Percentiles rank a stretch among this genome's conserved stretches.
These are phyloP conservation scores for Ylistrum balloti DNA, from an alignment of 1,140 invertebrate species.

Conservation along the genomic window DNA sequence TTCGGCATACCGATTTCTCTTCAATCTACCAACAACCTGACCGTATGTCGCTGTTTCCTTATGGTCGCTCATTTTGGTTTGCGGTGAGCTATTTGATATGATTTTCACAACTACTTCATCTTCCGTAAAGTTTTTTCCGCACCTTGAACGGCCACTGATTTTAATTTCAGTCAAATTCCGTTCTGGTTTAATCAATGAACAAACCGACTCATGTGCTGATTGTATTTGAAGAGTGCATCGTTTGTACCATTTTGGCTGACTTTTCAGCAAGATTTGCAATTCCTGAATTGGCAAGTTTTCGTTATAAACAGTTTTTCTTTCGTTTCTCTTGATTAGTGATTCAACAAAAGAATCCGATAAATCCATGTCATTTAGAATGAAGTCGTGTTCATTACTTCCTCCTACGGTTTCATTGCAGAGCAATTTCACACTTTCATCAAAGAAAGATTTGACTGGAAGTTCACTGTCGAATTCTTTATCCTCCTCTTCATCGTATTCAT, in stretches of 20 bases:
- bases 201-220: conserved; percentile 60
- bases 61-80: not conserved
- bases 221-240: conserved; percentile 62
- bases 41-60: conserved; percentile 59
- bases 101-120: conserved; percentile 77
- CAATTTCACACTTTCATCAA: not conserved
- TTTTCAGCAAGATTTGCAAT: conserved; percentile 31
- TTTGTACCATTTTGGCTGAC: conserved; percentile 59
- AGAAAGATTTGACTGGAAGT: not conserved
- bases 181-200: conserved; percentile 52
- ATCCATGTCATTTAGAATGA: conserved; percentile 49
- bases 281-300: conserved; percentile 43
- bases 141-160: conserved; percentile 70
- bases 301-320: not conserved
- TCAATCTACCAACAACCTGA: conserved; percentile 69
- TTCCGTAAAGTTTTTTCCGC: conserved; percentile 69
- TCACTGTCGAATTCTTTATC: not conserved
- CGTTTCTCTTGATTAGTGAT: not conserved
- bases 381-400: not conserved
- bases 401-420: not conserved
- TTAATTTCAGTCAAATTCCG: conserved; percentile 59
- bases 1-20: conserved; percentile 59
- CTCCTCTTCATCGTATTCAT: not conserved
- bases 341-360: conserved; percentile 48
- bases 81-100: not conserved